Base-by-base conservation (phyloP, 2,888 invertebrate species). In the Sarcophaga carnaria region DNA sequence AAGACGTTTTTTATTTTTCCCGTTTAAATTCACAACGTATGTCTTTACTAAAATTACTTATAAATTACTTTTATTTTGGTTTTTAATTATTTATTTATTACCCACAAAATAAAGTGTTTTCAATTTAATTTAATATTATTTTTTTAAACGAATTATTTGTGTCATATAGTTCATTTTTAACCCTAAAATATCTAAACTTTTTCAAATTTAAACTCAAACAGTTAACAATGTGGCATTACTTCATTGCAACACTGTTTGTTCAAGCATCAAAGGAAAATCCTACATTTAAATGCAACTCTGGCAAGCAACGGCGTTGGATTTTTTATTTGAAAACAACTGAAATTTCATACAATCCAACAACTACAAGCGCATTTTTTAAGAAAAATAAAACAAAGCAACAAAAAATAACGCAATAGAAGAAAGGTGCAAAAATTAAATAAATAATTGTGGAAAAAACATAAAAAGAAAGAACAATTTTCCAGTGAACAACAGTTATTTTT, bases 241-340 rank as follows among this genome's bases (percentile, higher is more conserved):
- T 1, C 8, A 27, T 22, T 4, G n/a, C 47, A 76, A 60, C 27
- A 6, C 25, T 70, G 25, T 25, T n/a, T 22, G 2, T 14, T 6
- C 14, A 2, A 25, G 54, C 54, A 5, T 63, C 25, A 2, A 3
- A 17, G 4, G 6, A 1, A 6, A 45, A 27, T n/a, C 25, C 5
- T 67, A 60, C 62, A 0, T 0, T 64, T 10, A 49, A 67, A 63
- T 63, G 10, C 78, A 85, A 78, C 82, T 54, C 54, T 72, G 62
- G 10, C 59, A 45, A 63, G 27, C 66, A 74, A 71, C 75, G 76
- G 87, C 86, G 85, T 86, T 87, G 80, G 37, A 70, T 82, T 77
- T 83, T 60, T 69, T 72, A 83, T 89, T 89, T 86, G 83, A 89
- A 89, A 88, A 86, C 86, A 88, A 88, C 88, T 86, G 88, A 87